Evolutionary conservation across 2,888 invertebrate genomes (phyloP).

Genomic region (Lydus trimaculatus): DNA sequence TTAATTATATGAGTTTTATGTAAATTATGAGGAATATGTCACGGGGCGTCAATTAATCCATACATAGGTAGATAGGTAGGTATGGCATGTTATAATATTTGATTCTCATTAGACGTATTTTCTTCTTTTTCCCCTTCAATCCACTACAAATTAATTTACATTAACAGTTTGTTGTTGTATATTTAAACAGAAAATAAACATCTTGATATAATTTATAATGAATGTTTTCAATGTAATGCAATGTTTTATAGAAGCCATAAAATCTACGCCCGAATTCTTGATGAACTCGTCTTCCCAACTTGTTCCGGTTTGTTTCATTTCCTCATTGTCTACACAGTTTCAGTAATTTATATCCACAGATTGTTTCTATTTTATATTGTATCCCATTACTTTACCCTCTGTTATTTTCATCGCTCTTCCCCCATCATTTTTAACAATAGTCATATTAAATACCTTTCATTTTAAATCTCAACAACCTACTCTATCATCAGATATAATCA

Average conservation of each 20-base stretch:
- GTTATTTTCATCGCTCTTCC: neutral
- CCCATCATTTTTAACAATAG: neutral
- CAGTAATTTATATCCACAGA: constrained; percentile 2
- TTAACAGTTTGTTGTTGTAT: neutral
- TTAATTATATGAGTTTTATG: too few relatives aligned
- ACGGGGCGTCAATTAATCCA: too few relatives aligned
- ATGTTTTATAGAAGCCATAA: neutral
- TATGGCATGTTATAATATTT: too few relatives aligned
- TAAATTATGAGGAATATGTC: too few relatives aligned
- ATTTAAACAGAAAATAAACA: neutral
- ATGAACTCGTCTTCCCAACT: neutral
- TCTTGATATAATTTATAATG: neutral
- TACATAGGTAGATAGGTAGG: too few relatives aligned
- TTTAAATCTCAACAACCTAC: neutral
- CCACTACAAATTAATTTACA: neutral
- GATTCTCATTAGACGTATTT: too few relatives aligned
- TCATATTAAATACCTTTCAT: neutral
- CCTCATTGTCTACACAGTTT: constrained; percentile 1
- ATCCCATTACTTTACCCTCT: neutral
- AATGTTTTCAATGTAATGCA: neutral
- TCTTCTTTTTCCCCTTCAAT: too few relatives aligned
- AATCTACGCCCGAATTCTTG: neutral
- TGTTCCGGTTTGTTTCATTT: neutral
- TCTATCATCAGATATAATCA: too few relatives aligned
- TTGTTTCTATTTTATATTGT: neutral